Conservation (phyloP, 2,797 vertebrate species). For the Avahi laniger region DNA sequence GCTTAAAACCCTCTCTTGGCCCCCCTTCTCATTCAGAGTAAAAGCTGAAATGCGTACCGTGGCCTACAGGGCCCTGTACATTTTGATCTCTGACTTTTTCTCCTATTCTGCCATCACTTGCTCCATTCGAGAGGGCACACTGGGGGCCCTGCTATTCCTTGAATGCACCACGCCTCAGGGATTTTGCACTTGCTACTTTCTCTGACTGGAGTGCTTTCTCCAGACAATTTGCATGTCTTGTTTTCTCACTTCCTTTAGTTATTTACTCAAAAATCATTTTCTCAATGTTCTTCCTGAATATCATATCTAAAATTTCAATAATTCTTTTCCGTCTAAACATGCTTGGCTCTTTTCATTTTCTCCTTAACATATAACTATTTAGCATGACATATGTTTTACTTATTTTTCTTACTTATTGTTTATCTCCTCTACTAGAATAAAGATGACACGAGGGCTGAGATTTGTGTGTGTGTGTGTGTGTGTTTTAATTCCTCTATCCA, state of each 20-base stretch:
- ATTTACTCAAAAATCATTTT: background rate
- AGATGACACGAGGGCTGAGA: background rate
- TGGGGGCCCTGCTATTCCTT: background rate
- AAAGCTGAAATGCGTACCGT: background rate
- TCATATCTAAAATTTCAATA: background rate
- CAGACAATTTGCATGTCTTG: background rate
- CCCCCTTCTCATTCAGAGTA: background rate
- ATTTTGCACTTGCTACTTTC: background rate
- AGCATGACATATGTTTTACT: background rate
- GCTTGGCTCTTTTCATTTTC: background rate
- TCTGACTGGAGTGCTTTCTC: background rate
- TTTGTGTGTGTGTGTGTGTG: background rate
- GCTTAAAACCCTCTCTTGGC: background rate
- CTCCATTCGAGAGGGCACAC: background rate
- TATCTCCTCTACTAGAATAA: background rate
- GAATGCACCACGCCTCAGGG: rapidly evolving
- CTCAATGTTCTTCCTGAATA: background rate
- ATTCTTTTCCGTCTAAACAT: background rate
- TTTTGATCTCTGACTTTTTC: background rate
- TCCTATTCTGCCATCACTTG: background rate
- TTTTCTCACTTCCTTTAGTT: background rate
- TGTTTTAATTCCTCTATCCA: background rate
- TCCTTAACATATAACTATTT: background rate
- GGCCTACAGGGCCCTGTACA: rapidly evolving
- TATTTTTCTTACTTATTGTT: background rate